These are phyloP conservation scores for Diplogasteroides magnus DNA, from an alignment of 1,140 invertebrate genomes.

Conservation along the genomic window DNA sequence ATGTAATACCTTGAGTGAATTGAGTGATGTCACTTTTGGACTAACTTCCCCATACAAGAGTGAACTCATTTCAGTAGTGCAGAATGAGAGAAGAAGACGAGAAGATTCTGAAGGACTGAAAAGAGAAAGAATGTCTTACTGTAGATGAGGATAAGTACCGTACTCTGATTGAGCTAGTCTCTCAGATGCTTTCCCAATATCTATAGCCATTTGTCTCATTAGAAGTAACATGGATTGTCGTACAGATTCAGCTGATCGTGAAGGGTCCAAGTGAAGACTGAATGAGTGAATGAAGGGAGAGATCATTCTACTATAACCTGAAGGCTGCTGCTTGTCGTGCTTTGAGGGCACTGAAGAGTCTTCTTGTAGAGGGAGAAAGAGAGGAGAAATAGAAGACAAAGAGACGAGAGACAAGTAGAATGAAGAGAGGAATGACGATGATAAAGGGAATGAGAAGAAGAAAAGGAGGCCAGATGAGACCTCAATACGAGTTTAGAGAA, in stretches of 20 bases:
- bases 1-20: background rate
- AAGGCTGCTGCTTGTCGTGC: background rate
- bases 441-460: background rate
- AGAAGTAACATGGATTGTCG: background rate
- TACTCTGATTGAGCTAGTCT: background rate
- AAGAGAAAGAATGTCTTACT: no score
- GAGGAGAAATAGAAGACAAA: background rate
- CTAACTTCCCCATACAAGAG: background rate
- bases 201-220: background rate
- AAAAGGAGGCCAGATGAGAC: background rate
- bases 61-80: background rate
- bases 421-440: background rate
- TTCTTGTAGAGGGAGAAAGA: background rate
- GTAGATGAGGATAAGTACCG: no score
- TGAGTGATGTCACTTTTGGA: background rate
- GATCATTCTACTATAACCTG: background rate
- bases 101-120: no score
- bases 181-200: background rate
- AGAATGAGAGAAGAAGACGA: background rate
- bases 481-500: background rate
- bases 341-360: background rate
- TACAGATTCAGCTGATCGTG: background rate
- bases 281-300: background rate
- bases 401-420: background rate
- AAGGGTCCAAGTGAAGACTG: background rate